Conservation (phyloP, 2,113 vertebrate species). For the Halcyon senegalensis region DNA sequence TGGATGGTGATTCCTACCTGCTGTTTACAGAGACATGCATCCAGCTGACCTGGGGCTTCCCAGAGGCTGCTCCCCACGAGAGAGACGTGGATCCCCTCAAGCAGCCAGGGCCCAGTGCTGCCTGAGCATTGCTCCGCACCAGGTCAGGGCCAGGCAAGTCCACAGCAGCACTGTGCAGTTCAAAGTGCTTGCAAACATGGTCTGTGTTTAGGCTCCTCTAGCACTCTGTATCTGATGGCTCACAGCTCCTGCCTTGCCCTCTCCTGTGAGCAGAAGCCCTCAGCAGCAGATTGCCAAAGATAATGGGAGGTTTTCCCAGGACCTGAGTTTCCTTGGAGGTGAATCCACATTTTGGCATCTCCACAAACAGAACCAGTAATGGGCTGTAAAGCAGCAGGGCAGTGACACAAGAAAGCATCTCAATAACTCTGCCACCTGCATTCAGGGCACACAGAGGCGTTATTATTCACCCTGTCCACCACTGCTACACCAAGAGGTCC, state of each 20-base stretch:
- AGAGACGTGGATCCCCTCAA: fast-evolving
- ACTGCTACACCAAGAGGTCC: neutral
- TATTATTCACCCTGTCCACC: neutral
- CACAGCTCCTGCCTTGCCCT: neutral
- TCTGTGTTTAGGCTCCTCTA: neutral
- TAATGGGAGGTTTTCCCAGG: neutral
- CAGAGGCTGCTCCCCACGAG: neutral
- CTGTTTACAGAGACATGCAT: fast-evolving
- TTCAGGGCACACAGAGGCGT: fast-evolving
- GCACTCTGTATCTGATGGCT: fast-evolving
- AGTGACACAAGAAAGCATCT: neutral
- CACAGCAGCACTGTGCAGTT: neutral
- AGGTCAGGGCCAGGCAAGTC: neutral
- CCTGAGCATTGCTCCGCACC: neutral
- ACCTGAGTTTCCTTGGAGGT: neutral
- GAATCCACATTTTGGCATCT: neutral
- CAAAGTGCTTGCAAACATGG: neutral
- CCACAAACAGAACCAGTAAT: neutral
- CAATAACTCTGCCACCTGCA: neutral
- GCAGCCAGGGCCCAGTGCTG: fast-evolving
- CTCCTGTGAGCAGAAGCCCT: neutral
- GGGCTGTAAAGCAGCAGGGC: neutral
- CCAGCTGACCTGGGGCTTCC: neutral
- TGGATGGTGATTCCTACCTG: neutral
- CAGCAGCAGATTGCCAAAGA: neutral